A percentile compares a stretch with the other conserved stretches of the same genome.
phyloP scores from a whole-genome alignment of 2,888 invertebrate species.

The Agrochola litura region DNA sequence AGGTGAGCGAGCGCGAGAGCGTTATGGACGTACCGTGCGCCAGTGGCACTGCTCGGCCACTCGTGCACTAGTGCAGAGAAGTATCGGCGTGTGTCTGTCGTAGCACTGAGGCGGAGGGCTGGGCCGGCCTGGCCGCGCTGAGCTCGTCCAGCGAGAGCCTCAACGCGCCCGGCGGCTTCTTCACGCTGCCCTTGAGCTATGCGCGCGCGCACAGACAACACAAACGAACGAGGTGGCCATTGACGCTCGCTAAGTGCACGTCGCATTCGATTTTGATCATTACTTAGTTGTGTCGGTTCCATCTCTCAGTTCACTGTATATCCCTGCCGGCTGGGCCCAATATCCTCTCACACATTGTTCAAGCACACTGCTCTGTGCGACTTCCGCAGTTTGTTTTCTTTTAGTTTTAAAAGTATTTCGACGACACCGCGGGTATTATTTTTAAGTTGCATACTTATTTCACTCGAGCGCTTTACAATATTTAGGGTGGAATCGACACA shows the following conservation, averaged over 20 bases:
- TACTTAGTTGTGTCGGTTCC: constrained; percentile 65
- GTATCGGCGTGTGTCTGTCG: constrained; percentile 72
- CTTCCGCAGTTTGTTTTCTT: constrained; percentile 12
- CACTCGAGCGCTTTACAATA: constrained; percentile 38
- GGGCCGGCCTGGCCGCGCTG: constrained; percentile 83
- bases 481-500: constrained; percentile 73
- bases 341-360: constrained; percentile 1
- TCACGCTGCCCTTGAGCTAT: constrained; percentile 94
- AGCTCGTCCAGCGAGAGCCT: constrained; percentile 92
- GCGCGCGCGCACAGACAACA: constrained; percentile 94
- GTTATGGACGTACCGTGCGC: constrained; percentile 11
- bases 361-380: background rate
- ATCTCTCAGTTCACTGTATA: constrained; percentile 52
- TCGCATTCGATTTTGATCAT: constrained; percentile 72
- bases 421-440: background rate
- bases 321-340: background rate
- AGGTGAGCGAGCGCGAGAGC: constrained; percentile 24
- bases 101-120: constrained; percentile 83
- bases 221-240: constrained; percentile 94
- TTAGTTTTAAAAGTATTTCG: constrained; percentile 8
- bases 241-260: constrained; percentile 84
- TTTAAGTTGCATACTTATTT: constrained; percentile 4
- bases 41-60: constrained; percentile 13
- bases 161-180: constrained; percentile 92
- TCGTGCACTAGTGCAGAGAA: constrained; percentile 39